Conservation (phyloP, 2,888 invertebrate genomes). For the Calliscelio sp. region DNA sequence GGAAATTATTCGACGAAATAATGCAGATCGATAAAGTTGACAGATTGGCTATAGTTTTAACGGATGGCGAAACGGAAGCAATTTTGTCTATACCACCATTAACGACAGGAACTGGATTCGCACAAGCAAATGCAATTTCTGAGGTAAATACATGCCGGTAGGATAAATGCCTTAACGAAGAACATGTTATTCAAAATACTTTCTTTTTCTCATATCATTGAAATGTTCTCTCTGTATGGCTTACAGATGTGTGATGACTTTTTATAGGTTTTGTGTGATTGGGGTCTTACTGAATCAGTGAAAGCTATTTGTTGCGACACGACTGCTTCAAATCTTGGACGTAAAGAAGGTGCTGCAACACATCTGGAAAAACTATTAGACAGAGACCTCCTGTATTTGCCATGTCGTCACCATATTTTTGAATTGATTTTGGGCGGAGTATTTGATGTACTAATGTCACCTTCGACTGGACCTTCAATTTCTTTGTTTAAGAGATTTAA, state of each 20-base stretch:
- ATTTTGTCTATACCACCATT: not conserved
- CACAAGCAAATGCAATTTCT: not conserved
- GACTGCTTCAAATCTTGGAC: constrained; percentile 6
- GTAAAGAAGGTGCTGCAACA: constrained; percentile 7
- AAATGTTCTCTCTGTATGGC: too few relatives aligned
- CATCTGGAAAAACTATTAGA: constrained; percentile 22
- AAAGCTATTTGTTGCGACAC: constrained; percentile 17
- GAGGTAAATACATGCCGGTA: too few relatives aligned
- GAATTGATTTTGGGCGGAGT: constrained; percentile 70
- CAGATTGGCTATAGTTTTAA: not conserved
- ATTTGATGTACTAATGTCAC: constrained; percentile 56
- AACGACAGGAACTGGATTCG: not conserved
- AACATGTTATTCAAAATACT: too few relatives aligned
- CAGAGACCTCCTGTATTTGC: constrained; percentile 64
- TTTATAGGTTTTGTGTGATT: not conserved
- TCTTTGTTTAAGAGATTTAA: constrained; percentile 73
- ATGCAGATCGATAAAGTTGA: not conserved
- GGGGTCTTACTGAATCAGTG: constrained; percentile 10
- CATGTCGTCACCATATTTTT: constrained; percentile 76
- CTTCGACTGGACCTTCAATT: constrained; percentile 70
- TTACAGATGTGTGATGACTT: too few relatives aligned
- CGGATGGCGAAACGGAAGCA: not conserved
- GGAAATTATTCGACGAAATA: constrained; percentile 18
- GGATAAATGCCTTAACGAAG: too few relatives aligned
- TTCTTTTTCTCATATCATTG: too few relatives aligned